Evolutionary conservation across 2,113 vertebrate genomes (phyloP).

Genomic region (Bungarus multicinctus): DNA sequence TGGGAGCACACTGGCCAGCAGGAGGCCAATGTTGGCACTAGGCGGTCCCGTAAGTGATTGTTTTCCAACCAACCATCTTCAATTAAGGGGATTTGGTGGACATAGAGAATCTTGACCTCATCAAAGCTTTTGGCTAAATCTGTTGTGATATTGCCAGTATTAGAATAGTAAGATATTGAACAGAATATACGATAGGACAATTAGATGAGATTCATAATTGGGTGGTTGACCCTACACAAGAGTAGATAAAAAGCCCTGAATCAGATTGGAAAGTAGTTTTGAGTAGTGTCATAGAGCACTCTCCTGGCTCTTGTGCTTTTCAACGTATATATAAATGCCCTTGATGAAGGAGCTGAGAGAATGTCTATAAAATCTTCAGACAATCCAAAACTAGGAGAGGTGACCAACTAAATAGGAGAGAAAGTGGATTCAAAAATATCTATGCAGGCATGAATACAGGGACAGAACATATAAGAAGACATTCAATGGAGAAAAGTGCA

Average conservation of each 20-base stretch:
- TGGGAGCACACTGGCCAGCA: too few species aligned
- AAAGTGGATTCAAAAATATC: background rate
- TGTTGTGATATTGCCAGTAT: background rate
- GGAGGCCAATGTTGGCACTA: too few species aligned
- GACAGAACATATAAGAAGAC: background rate
- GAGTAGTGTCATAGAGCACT: background rate
- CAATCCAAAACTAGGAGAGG: background rate
- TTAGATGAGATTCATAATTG: background rate
- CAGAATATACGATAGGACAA: background rate
- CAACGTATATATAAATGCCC: background rate
- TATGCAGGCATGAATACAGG: background rate
- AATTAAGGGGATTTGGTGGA: background rate
- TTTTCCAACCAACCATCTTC: background rate
- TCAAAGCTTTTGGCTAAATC: background rate
- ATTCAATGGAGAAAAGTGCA: background rate
- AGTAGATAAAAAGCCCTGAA: background rate
- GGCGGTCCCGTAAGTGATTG: too few species aligned
- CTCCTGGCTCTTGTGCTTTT: background rate
- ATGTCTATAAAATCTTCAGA: background rate
- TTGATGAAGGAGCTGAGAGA: background rate
- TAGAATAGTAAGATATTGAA: background rate
- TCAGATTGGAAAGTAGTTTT: background rate
- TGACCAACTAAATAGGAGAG: background rate
- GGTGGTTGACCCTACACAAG: background rate
- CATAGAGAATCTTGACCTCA: background rate